Base-by-base conservation (phyloP, 2,888 invertebrate species). In the Rotaria sp. region DNA sequence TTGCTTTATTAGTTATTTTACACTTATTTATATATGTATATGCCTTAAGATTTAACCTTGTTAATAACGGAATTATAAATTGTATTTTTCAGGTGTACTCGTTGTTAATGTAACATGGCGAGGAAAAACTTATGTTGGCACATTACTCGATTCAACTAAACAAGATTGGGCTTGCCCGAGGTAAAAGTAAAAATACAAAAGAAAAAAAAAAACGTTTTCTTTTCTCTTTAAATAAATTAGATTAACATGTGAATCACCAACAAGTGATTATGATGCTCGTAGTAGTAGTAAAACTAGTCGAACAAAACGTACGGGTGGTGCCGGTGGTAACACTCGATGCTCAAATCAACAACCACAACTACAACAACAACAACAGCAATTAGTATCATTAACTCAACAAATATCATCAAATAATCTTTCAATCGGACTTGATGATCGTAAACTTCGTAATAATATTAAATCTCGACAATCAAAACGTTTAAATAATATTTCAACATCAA, bases 31-130 rank as follows among this genome's bases (percentile, higher is more conserved):
- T 24, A 52, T 24, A 52, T 24, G 11, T 15, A 15, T 18, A 50
- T 50, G 18, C 50, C 50, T 50, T 50, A 50, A 50, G 50, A 50
- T 18, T 50, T 50, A 50, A 50, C 50, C 50, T 50, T 50, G 50
- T 50, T 50, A 50, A 50, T 50, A 50, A 50, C 50, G 50, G 50
- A 50, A 50, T 50, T 50, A 50, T 50, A 50, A 50, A 13, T 50
- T 50, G 50, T 50, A 18, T 35, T 67, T 30, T 80, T 41, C 11
- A 80, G 96, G 96, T 91, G 95, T 98, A 87, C 93, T 98, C 90
- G 97, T 97, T 87, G 96, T 98, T 87, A 98, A 98, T 92, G 97
- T 98, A 88, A 97, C 97, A 89, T 98, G 98, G 98, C 93, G 97
- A 91, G 97, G 97, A 89, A 97, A 97, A 92, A 97, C 97, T 85